These are phyloP conservation scores for Rousettus madagascariensis DNA, from an alignment of 2,797 vertebrate genomes.

Conservation along the genomic window DNA sequence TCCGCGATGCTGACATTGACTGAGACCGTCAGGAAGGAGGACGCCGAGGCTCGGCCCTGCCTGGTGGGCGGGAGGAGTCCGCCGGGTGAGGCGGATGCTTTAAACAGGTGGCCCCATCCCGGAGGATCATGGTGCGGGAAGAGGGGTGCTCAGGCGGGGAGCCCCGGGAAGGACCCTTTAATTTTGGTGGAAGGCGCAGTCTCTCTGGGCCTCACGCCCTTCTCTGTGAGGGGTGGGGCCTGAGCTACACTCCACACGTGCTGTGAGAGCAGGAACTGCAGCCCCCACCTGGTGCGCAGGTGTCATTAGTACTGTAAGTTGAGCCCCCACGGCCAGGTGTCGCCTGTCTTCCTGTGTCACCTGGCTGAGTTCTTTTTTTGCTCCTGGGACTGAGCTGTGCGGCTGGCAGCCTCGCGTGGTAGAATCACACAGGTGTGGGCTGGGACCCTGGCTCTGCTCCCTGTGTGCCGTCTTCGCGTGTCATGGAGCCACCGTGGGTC, in stretches of 20 bases:
- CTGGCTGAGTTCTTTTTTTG: background rate
- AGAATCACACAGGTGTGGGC: background rate
- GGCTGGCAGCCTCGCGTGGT: background rate
- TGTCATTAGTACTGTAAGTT: background rate
- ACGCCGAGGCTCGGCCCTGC: fast-evolving
- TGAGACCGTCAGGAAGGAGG: background rate
- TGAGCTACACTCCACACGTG: fast-evolving
- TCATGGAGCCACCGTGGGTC: background rate
- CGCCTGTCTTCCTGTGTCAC: background rate
- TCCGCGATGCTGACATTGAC: fast-evolving
- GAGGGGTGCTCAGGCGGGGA: background rate
- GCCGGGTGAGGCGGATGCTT: background rate
- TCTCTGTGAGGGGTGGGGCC: background rate
- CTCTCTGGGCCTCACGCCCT: background rate
- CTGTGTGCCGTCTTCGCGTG: background rate
- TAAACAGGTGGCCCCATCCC: background rate
- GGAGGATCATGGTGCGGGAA: fast-evolving
- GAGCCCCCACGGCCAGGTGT: background rate
- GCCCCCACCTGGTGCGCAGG: fast-evolving
- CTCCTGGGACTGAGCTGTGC: background rate
- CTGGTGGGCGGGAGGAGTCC: background rate
- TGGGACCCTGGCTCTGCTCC: background rate
- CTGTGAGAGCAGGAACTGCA: background rate
- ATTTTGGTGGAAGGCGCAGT: background rate
- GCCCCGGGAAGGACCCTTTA: background rate